Conservation (phyloP, 1,140 invertebrate genomes). For the Limonius californicus region DNA sequence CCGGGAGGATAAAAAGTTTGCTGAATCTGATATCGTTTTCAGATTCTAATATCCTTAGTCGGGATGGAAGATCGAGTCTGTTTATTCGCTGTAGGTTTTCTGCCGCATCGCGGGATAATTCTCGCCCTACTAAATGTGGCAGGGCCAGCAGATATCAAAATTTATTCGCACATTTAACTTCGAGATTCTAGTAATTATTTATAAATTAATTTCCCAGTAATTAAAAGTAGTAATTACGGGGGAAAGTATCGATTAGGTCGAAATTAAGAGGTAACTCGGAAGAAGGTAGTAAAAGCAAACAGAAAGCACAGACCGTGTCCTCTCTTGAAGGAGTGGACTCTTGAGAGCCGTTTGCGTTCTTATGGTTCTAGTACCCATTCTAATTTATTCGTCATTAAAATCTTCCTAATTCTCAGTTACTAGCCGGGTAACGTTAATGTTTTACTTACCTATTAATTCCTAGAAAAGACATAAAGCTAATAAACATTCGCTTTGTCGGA, state of each 20-base stretch:
- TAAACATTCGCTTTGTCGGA: no score
- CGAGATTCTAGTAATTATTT: slow-evolving; percentile 3
- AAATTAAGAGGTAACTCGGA: not conserved
- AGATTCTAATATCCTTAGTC: not conserved
- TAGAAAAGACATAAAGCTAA: no score
- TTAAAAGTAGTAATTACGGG: slow-evolving; percentile 2
- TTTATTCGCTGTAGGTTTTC: no score
- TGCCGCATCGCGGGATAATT: no score
- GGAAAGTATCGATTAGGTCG: not conserved
- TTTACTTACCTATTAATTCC: no score
- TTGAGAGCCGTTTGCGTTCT: not conserved
- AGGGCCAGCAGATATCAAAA: not conserved
- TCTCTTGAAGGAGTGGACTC: not conserved
- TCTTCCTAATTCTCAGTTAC: not conserved
- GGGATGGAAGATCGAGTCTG: no score
- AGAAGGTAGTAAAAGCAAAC: not conserved
- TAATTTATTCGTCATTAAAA: not conserved
- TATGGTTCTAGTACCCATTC: not conserved
- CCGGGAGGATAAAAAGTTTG: not conserved
- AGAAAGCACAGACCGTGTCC: not conserved
- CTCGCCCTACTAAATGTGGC: no score
- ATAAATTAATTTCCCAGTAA: slow-evolving; percentile 4
- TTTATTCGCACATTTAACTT: not conserved
- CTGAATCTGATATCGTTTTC: not conserved
- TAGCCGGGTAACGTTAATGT: not conserved